Base-by-base conservation (phyloP, 2,888 invertebrate genomes). In the Balanococcus diminutus region DNA sequence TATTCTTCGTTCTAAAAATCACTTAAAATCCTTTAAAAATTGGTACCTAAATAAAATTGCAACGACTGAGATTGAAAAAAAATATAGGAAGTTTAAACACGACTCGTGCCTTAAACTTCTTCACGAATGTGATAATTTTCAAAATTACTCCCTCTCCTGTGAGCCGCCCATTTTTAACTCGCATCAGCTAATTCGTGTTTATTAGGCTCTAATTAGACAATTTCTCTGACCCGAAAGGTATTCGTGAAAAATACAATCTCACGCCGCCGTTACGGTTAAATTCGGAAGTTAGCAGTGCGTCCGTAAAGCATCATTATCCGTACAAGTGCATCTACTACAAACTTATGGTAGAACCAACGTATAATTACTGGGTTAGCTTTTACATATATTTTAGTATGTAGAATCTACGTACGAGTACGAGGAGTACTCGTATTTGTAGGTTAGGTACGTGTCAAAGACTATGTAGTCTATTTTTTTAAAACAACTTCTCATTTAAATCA, bases 181-280 rank as follows among this genome's bases (percentile, higher is more conserved):
- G 28, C 14, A 9, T 67, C 28, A 9, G 11, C n/a, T 67, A 22
- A 25, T 25, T 25, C 25, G 25, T 75, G 25, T 75, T 75, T 75
- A 75, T 75, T 75, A 75, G 32, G 25, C 75, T 67, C 67, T 75
- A 75, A 75, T 75, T 75, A 75, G 61, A 67, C 32, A 32, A 75
- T 75, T 75, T 75, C 75, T 16, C 32, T 75, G 75, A 75, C 75
- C 32, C 32, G 32, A 75, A n/a, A 19, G 22, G 75, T 75, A 31
- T 32, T 19, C 32, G 19, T 32, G 32, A 75, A 75, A 75, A 75
- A 32, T 51, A 51, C 51, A 19, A 51, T 51, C 51, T 51, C 51
- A 51, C 51, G 19, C 51, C 51, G 51, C 19, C 75, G 75, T 75
- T 75, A 75, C 75, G 75, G 75, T 75, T 75, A 32, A 75, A 75